Evolutionary conservation across 2,113 vertebrate species (phyloP).

Genomic region (Corythornis cristatus): DNA sequence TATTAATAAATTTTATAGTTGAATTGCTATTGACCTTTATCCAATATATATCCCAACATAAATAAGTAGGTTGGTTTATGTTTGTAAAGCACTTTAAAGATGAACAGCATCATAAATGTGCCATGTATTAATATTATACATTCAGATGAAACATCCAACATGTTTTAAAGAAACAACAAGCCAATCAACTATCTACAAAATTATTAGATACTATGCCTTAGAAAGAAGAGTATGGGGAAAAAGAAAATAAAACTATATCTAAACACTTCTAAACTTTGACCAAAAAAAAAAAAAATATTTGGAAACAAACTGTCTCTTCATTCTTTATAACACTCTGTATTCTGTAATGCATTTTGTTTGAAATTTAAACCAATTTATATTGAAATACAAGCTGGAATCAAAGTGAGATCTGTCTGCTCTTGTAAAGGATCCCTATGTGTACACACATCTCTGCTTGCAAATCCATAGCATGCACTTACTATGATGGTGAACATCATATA

Average conservation of each 20-base stretch:
- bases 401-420: background rate
- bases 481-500: background rate
- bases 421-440: background rate
- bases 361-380: background rate
- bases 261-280: background rate
- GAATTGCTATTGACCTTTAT: conserved; percentile 60
- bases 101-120: conserved; percentile 47
- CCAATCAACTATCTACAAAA: background rate
- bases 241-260: background rate
- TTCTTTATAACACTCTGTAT: background rate
- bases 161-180: background rate
- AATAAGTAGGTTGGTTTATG: conserved; percentile 42
- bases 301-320: background rate
- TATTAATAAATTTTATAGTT: conserved; percentile 56
- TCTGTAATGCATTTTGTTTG: background rate
- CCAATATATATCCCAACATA: conserved; percentile 28
- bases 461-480: background rate
- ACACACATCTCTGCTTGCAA: background rate
- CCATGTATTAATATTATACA: background rate
- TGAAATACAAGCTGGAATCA: background rate
- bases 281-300: background rate
- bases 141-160: background rate
- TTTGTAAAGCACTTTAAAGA: conserved; percentile 42
- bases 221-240: background rate
- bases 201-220: background rate